Conservation (phyloP, 2,797 vertebrate genomes). For the Morelia viridis region DNA sequence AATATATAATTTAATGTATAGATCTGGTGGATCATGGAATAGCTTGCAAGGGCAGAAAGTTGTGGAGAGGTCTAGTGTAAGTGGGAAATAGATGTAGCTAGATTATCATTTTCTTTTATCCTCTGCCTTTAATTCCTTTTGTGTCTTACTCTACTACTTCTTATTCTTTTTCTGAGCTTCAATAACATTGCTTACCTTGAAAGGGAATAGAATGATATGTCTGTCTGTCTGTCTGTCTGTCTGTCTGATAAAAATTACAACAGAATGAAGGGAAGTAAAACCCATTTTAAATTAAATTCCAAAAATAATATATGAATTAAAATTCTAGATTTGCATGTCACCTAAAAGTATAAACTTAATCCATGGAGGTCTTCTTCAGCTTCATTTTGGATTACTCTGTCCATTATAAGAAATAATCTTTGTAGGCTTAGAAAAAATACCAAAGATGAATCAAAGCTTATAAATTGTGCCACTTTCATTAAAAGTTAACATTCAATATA, state of each 20-base stretch:
- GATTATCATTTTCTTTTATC: neutral
- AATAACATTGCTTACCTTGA: neutral
- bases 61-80: neutral
- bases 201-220: neutral
- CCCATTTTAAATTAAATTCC: neutral
- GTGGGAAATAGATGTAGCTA: neutral
- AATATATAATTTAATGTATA: neutral
- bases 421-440: neutral
- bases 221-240: neutral
- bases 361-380: neutral
- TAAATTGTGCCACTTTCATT: neutral
- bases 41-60: neutral
- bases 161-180: neutral
- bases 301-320: slow-evolving; percentile 1
- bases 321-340: neutral
- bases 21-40: neutral
- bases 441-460: neutral
- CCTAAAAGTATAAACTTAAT: neutral
- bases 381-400: neutral
- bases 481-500: neutral
- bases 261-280: neutral
- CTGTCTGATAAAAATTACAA: neutral
- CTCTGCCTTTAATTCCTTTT: neutral
- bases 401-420: neutral
- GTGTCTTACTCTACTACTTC: neutral